Evolutionary conservation across 2,113 vertebrate species (phyloP).

Genomic region (Opisthocomus hoazin): DNA sequence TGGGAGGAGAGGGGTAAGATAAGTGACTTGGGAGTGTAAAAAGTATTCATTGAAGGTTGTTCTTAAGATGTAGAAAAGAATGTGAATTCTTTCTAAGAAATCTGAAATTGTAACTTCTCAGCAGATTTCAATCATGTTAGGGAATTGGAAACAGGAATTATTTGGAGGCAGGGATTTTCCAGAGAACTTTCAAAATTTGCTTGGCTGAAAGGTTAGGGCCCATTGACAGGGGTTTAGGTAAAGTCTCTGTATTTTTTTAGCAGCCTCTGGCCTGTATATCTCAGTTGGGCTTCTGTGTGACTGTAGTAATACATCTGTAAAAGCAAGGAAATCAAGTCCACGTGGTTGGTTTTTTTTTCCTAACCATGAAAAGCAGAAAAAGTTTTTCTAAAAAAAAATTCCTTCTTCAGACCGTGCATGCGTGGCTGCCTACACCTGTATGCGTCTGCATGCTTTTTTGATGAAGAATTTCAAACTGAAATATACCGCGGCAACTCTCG

Average conservation of each 20-base stretch:
- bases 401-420: rapidly evolving
- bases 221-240: rapidly evolving
- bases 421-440: not conserved
- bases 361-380: not conserved
- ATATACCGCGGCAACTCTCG: rapidly evolving
- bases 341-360: rapidly evolving
- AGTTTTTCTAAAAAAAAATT: not conserved
- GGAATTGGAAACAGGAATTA: not conserved
- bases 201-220: rapidly evolving
- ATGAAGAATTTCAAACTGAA: not conserved
- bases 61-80: rapidly evolving
- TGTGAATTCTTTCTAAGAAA: not conserved
- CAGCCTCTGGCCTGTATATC: not conserved
- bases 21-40: not conserved
- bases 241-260: not conserved
- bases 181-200: not conserved
- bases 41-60: not conserved
- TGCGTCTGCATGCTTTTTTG: not conserved
- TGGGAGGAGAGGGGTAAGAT: not conserved
- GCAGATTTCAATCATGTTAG: rapidly evolving
- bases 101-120: not conserved
- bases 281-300: not conserved
- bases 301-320: not conserved
- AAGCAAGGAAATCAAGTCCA: not conserved
- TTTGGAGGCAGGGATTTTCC: not conserved